These are phyloP conservation scores for Polietes domitor DNA, from an alignment of 2,888 invertebrate species.

Conservation along the genomic window DNA sequence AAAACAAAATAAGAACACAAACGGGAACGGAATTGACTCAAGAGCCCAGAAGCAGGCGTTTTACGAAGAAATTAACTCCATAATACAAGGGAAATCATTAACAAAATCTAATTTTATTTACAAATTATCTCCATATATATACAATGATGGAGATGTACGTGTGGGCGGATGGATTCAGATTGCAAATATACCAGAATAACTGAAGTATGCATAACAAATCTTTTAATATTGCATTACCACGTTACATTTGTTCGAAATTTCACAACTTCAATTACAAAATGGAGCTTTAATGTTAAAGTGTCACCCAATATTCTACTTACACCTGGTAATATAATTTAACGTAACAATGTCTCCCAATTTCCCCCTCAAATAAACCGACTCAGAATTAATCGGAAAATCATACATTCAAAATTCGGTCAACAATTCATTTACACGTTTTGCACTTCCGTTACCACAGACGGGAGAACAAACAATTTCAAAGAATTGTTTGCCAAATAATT, in stretches of 20 bases:
- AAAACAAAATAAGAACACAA: background rate
- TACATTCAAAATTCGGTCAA: too few species aligned
- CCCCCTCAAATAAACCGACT: too few species aligned
- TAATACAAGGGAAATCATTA: background rate
- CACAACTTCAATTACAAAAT: slow-evolving; percentile 31
- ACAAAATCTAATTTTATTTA: slow-evolving; percentile 30
- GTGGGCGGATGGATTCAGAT: slow-evolving; percentile 16
- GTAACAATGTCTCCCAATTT: too few species aligned
- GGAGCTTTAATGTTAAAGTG: slow-evolving; percentile 56
- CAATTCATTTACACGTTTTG: too few species aligned
- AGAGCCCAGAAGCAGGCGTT: background rate
- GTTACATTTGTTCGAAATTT: slow-evolving; percentile 26
- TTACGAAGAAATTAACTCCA: slow-evolving; percentile 10
- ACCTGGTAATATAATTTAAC: too few species aligned
- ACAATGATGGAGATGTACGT: background rate
- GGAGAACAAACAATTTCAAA: too few species aligned
- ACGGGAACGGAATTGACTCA: background rate
- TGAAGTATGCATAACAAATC: slow-evolving; percentile 32
- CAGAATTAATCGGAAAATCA: too few species aligned
- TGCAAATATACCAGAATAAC: slow-evolving; percentile 22
- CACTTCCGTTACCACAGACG: too few species aligned
- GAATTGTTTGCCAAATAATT: too few species aligned
- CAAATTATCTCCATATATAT: slow-evolving; percentile 40
- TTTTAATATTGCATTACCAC: slow-evolving; percentile 35
- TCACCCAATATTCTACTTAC: too few species aligned